These are phyloP conservation scores for Tetragnatha versicolor DNA, from an alignment of 1,140 invertebrate genomes.

Conservation along the genomic window DNA sequence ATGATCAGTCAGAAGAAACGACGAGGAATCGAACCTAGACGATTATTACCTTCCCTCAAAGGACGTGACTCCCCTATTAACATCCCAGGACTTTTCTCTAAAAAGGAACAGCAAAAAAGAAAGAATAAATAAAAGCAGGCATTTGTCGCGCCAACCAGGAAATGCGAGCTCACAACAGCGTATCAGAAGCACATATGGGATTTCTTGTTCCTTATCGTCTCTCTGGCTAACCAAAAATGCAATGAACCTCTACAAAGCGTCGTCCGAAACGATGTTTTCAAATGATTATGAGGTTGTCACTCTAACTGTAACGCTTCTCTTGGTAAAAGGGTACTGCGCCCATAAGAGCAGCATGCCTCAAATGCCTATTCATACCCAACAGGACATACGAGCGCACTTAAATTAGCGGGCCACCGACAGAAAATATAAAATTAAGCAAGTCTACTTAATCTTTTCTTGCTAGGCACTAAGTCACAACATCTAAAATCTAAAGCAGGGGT, in stretches of 20 bases:
- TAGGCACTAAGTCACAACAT: too few relatives aligned
- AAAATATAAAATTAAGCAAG: too few relatives aligned
- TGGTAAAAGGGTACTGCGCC: slow-evolving; percentile 17
- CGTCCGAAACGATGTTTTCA: slow-evolving; percentile 24
- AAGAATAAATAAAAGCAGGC: not conserved
- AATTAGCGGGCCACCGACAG: too few relatives aligned
- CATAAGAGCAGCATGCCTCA: not conserved
- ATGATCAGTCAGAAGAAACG: slow-evolving; percentile 48
- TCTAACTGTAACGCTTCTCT: slow-evolving; percentile 26
- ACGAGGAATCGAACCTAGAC: slow-evolving; percentile 47
- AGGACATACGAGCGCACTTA: too few relatives aligned
- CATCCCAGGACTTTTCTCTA: slow-evolving; percentile 14
- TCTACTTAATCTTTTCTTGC: too few relatives aligned
- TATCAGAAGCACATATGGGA: slow-evolving; percentile 22
- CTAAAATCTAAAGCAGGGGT: too few relatives aligned
- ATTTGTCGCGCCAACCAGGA: slow-evolving; percentile 34
- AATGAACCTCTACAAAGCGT: slow-evolving; percentile 30
- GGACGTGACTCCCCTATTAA: slow-evolving; percentile 48
- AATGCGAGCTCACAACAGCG: slow-evolving; percentile 28
- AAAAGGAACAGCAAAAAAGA: slow-evolving; percentile 9
- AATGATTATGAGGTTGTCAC: slow-evolving; percentile 11
- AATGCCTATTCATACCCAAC: not conserved
- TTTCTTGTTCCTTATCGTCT: slow-evolving; percentile 38
- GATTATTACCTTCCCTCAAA: slow-evolving; percentile 25
- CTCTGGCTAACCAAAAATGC: slow-evolving; percentile 35